Conservation (phyloP, 2,113 vertebrate species). For the Puntigrus tetrazona region DNA sequence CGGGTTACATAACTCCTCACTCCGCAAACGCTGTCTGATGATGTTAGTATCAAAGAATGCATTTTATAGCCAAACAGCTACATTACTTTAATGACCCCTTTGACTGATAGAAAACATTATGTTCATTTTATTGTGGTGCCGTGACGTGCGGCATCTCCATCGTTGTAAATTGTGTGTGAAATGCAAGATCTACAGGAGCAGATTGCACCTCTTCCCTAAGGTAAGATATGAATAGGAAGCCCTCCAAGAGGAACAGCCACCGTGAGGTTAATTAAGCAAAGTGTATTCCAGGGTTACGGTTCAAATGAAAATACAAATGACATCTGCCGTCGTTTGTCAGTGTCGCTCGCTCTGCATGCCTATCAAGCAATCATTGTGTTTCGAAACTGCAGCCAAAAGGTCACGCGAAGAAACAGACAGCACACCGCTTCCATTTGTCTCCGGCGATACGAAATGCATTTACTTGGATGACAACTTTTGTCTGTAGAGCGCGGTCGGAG, state of each 20-base stretch:
- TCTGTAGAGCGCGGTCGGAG: slow-evolving; percentile 45
- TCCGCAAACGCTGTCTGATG: slow-evolving; percentile 20
- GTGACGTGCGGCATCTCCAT: slow-evolving; percentile 7
- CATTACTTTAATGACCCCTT: slow-evolving; percentile 38
- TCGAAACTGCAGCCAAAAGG: slow-evolving; percentile 63
- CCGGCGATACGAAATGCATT: slow-evolving; percentile 55
- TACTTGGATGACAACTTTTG: slow-evolving; percentile 50
- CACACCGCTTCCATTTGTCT: slow-evolving; percentile 47
- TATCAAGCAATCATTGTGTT: slow-evolving; percentile 53
- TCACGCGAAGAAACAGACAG: slow-evolving; percentile 56
- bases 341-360: slow-evolving; percentile 50
- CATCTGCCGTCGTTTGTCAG: slow-evolving; percentile 71
- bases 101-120: slow-evolving; percentile 34
- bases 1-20: slow-evolving; percentile 33
- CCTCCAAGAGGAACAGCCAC: slow-evolving; percentile 42
- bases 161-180: slow-evolving; percentile 38
- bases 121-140: slow-evolving; percentile 13
- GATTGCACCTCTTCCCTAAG: slow-evolving; percentile 37
- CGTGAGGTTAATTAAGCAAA: slow-evolving; percentile 71
- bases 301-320: slow-evolving; percentile 71
- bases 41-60: slow-evolving; percentile 36
- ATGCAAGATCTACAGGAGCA: slow-evolving; percentile 40
- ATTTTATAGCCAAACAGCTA: slow-evolving; percentile 32
- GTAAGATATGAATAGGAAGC: slow-evolving; percentile 41
- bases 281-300: slow-evolving; percentile 67